A percentile compares a stretch with the other conserved stretches of the same genome.
Conservation (phyloP, 2,113 vertebrate species). For the Myrmecophaga tridactyla region DNA sequence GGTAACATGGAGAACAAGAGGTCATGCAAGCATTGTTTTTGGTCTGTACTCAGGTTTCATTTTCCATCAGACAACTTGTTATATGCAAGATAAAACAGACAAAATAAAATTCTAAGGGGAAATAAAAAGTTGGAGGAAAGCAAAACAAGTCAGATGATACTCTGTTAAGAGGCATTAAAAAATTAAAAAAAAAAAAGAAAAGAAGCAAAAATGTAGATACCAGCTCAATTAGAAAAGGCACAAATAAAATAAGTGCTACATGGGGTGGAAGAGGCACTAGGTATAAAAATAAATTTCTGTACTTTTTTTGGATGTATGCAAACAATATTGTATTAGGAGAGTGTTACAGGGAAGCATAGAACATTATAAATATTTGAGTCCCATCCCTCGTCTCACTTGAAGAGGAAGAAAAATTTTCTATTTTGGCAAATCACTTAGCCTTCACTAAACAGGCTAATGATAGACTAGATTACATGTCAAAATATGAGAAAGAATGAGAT, state of each 20-base stretch:
- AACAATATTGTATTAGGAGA: neutral
- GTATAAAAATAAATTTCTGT: neutral
- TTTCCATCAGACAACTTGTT: neutral
- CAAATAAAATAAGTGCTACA: neutral
- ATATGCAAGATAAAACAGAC: neutral
- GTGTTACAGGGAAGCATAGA: neutral
- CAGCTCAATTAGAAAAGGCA: neutral
- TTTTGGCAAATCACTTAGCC: neutral
- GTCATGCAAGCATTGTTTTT: neutral
- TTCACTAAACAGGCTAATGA: neutral
- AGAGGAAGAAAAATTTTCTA: neutral
- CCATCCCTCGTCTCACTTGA: neutral
- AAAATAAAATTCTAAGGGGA: neutral
- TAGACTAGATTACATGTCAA: neutral
- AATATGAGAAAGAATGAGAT: neutral
- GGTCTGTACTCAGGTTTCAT: neutral
- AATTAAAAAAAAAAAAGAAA: neutral
- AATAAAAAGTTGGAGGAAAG: neutral
- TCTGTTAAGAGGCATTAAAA: neutral
- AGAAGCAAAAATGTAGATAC: neutral
- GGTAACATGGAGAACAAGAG: neutral
- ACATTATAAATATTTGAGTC: neutral
- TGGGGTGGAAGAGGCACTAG: neutral
- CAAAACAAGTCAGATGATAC: neutral
- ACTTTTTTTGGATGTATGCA: neutral